Conservation (phyloP, 2,797 vertebrate genomes). For the Sphaeramia orbicularis region DNA sequence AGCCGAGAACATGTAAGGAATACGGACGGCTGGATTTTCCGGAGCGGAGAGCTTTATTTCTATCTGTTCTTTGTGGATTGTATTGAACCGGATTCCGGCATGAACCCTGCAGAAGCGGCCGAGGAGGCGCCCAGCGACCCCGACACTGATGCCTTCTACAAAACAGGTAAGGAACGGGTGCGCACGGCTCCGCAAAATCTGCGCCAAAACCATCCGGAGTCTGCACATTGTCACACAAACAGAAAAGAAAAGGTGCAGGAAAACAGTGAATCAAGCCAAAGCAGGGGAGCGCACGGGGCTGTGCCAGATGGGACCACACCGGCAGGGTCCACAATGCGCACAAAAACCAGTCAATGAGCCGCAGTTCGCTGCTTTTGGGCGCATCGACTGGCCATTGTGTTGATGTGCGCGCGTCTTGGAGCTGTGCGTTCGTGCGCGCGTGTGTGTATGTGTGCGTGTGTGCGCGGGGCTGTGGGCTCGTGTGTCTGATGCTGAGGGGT, state of each 20-base stretch:
- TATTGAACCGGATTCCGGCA: conserved; percentile 67
- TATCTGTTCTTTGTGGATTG: conserved; percentile 55
- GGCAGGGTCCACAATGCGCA: too few relatives aligned
- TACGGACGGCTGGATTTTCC: conserved; percentile 20
- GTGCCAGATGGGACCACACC: too few relatives aligned
- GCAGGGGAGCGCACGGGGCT: too few relatives aligned
- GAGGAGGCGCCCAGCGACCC: conserved; percentile 91
- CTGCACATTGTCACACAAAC: too few relatives aligned
- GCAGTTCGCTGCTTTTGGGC: neutral
- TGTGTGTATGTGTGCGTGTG: neutral
- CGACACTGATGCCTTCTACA: conserved; percentile 89
- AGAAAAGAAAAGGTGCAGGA: too few relatives aligned
- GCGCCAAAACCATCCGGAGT: too few relatives aligned
- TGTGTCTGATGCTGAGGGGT: conserved; percentile 48
- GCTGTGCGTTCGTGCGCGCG: neutral
- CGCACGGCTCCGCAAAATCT: too few relatives aligned
- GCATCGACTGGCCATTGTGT: neutral
- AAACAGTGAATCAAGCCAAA: too few relatives aligned
- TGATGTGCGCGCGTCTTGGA: neutral
- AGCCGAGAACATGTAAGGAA: conserved; percentile 60
- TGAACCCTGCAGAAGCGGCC: conserved; percentile 82
- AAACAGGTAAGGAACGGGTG: conserved; percentile 78
- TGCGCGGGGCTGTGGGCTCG: neutral
- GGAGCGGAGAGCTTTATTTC: conserved; percentile 23
- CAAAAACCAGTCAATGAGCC: neutral